phyloP scores from a whole-genome alignment of 2,113 vertebrate genomes.

The Nanorana parkeri region DNA sequence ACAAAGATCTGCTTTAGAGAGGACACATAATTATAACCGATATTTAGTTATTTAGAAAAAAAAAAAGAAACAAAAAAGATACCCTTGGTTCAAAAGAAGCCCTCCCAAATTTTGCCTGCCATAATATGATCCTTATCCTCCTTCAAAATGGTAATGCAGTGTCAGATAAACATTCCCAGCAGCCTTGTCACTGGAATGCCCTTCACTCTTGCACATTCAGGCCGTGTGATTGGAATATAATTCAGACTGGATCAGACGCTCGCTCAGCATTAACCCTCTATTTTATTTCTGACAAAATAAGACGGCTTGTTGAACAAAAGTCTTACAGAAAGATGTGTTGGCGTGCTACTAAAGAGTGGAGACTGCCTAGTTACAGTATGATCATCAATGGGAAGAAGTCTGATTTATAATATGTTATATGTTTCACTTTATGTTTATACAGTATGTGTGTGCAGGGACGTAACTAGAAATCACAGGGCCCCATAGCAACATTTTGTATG shows the following conservation, averaged over 20 bases:
- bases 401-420: too few species aligned
- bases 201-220: constrained; percentile 36
- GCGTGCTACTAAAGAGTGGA: too few species aligned
- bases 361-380: too few species aligned
- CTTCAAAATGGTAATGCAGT: constrained; percentile 45
- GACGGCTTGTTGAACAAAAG: too few species aligned
- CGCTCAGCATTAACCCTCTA: constrained; percentile 2
- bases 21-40: constrained; percentile 16
- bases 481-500: too few species aligned
- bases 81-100: constrained; percentile 3
- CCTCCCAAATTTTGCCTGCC: constrained; percentile 38
- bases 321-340: too few species aligned
- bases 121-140: constrained; percentile 29
- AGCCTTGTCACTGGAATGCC: constrained; percentile 43
- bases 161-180: constrained; percentile 46
- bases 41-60: neutral
- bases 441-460: too few species aligned
- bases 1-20: neutral
- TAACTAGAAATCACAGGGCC: too few species aligned
- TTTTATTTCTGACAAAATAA: neutral
- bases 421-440: too few species aligned
- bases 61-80: neutral
- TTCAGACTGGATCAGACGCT: neutral
- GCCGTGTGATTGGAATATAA: constrained; percentile 28
- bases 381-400: too few species aligned